Conservation (phyloP, 1,140 invertebrate species). For the Bursaphelenchus mucronatus region DNA sequence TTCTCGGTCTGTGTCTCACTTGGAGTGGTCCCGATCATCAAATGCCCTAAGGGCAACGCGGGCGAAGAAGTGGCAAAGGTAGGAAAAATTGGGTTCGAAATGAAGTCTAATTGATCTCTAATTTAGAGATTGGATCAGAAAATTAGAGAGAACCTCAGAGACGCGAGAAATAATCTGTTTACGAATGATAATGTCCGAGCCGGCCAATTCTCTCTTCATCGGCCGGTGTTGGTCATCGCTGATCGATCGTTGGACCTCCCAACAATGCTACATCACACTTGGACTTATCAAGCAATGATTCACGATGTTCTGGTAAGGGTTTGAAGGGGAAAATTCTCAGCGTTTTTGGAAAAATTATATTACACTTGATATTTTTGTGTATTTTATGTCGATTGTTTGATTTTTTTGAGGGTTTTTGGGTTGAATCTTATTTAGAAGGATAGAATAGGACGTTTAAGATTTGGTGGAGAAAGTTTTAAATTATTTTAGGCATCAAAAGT, state of each 20-base stretch:
- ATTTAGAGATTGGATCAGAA: constrained; percentile 84
- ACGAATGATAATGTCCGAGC: constrained; percentile 66
- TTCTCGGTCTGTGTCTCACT: constrained; percentile 96
- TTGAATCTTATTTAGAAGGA: too few relatives aligned
- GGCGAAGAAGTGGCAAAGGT: constrained; percentile 90
- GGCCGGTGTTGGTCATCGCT: constrained; percentile 73
- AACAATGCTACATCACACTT: constrained; percentile 94
- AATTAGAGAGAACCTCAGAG: constrained; percentile 88
- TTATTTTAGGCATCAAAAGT: too few relatives aligned
- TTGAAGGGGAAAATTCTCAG: neutral
- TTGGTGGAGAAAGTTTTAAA: too few relatives aligned
- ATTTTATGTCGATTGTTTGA: too few relatives aligned
- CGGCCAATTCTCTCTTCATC: constrained; percentile 51
- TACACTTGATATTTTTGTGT: too few relatives aligned
- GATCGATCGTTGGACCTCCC: constrained; percentile 94
- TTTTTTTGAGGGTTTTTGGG: too few relatives aligned
- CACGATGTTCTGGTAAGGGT: constrained; percentile 62
- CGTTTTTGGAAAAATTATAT: neutral
- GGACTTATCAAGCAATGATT: constrained; percentile 95
- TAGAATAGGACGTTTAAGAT: too few relatives aligned
- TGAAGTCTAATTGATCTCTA: neutral
- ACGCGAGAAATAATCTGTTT: constrained; percentile 91
- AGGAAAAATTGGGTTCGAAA: neutral
- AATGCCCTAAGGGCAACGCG: constrained; percentile 88
- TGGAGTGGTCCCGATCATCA: constrained; percentile 87